Evolutionary conservation across 1,140 invertebrate genomes (phyloP), one percentile per base, ranked within the genome.

Genomic region (Ganaspis sp.): DNA sequence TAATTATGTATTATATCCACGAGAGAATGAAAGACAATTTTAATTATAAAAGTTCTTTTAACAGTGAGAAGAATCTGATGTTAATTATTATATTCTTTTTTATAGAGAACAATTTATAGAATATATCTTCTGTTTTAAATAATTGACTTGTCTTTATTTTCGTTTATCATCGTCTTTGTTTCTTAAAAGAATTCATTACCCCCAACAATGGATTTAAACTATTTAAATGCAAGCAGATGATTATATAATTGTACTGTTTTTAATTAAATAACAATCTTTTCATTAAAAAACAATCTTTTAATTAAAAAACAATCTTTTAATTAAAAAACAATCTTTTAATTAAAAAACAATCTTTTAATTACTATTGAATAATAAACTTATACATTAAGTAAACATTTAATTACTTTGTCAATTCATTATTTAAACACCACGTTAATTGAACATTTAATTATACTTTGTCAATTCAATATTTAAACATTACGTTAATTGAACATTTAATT

Each of bases 71-170:
- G 23, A 64, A 34, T 34, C 15, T 26, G 4, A 15, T 64, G 23
- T 29, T 11, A 5, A 26, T 26, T 26, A 15, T 4, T 64, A 64
- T 64, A 34, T 29, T 29, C 23, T 11, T 26, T 45, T 29, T 29
- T 26, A n/a, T 29, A 64, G 6, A n/a, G 12, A 29, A 64, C 58
- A 29, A 34, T 64, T 64, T 64, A 29, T 64, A 64, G 58, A 64
- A 64, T 34, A 64, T 21, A 64, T 64, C 29, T 64, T 64, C 0
- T 64, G 15, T 64, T 64, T 29, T 29, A 64, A 64, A 34, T 64
- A 64, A 64, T 64, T 64, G 58, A 64, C 58, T 64, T 26, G 26
- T 29, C 21, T 15, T 64, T 29, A 64, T 15, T 64, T 29, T 64
- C 12, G 29, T 12, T 64, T 64, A 29, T 29, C 23, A 64, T 26